Evolutionary conservation across 2,888 invertebrate species (phyloP).

Genomic region (Diabrotica balteata): DNA sequence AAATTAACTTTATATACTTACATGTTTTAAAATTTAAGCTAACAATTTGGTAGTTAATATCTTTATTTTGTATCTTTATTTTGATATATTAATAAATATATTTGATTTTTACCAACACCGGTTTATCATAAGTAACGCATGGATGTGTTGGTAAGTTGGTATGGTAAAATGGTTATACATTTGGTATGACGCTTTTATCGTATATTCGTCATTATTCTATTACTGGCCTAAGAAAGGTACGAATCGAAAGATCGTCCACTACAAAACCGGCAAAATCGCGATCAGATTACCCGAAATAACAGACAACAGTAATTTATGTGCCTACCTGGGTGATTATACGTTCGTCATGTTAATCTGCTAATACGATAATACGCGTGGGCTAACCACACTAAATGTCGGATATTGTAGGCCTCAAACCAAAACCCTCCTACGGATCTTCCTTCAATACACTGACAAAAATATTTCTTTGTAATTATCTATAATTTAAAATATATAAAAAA

Average conservation of each 20-base stretch:
- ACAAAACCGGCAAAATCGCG: conserved; percentile 20
- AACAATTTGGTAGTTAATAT: too few relatives aligned
- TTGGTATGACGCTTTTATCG: too few relatives aligned
- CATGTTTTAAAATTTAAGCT: too few relatives aligned
- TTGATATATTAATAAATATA: too few relatives aligned
- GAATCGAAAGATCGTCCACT: not conserved
- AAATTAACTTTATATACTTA: too few relatives aligned
- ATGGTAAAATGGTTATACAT: too few relatives aligned
- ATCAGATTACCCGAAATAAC: conserved; percentile 27
- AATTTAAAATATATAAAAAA: not conserved
- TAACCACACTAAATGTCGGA: conserved; percentile 33
- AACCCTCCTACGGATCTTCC: conserved; percentile 36
- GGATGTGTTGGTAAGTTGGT: too few relatives aligned
- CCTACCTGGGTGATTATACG: conserved; percentile 32
- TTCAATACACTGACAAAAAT: conserved; percentile 10
- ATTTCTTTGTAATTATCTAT: not conserved
- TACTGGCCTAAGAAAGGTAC: conserved; percentile 11
- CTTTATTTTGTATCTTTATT: too few relatives aligned
- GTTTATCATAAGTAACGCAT: too few relatives aligned
- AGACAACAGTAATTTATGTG: conserved; percentile 22
- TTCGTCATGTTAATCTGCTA: conserved; percentile 28
- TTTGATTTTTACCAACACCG: too few relatives aligned
- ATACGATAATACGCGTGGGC: conserved; percentile 31
- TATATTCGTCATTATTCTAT: not conserved
- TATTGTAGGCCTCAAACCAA: conserved; percentile 38